Conservation (phyloP, 2,797 vertebrate species). For the Acanthornis magna region DNA sequence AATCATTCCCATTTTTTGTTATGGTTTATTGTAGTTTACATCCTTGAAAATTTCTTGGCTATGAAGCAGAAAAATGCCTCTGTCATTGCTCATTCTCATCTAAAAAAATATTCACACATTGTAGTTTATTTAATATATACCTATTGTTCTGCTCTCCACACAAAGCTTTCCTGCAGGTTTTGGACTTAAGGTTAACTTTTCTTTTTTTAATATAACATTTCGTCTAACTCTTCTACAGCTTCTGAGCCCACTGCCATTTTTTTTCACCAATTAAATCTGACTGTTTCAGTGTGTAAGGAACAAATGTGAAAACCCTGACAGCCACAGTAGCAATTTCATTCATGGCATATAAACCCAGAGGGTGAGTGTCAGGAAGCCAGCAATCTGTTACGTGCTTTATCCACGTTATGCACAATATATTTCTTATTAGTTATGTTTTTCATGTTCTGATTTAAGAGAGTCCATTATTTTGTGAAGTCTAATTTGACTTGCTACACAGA, state of each 20-base stretch:
- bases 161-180: background rate
- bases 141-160: background rate
- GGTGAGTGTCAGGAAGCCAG: conserved; percentile 9
- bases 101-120: background rate
- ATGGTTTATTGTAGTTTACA: background rate
- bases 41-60: background rate
- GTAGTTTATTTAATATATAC: background rate
- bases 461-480: background rate
- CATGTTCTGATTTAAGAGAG: background rate
- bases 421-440: background rate
- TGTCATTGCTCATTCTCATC: background rate
- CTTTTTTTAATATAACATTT: background rate
- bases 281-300: background rate
- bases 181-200: background rate
- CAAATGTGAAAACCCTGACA: conserved; percentile 29
- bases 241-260: conserved; percentile 8
- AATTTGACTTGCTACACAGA: background rate
- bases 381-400: conserved; percentile 19
- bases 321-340: background rate
- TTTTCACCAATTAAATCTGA: conserved; percentile 44
- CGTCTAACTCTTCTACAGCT: background rate
- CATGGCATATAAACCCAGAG: background rate
- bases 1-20: background rate
- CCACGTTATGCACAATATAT: background rate
- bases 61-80: background rate